Base-by-base conservation (phyloP, 92 coral and sea anemone genomes). In the Porites cylindrica region DNA sequence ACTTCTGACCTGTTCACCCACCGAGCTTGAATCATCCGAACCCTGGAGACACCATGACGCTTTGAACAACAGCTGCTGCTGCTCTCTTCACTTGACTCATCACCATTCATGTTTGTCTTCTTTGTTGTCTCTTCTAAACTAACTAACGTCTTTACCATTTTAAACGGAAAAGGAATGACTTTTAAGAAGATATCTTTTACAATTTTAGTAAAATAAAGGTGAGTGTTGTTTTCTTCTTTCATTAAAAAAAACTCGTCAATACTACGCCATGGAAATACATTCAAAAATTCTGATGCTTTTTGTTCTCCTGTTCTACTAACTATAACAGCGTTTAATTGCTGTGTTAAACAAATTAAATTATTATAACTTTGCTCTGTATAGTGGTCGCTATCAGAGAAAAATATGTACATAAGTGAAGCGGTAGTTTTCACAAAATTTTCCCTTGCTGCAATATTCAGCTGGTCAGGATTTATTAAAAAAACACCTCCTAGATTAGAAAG, bases 301-400 rank as follows among this genome's bases (percentile, higher is more conserved):
- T 29, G 32, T 77, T 60, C 81, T 20, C 81, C 81, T 53, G 69
- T 59, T 59, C 81, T 29, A 69, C 80, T 58, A 18, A 58, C 65
- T 21, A 76, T 20, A 20, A 76, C 80, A 1, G 67, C 80, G 7
- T 59, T 61, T 38, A 43, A 10, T 11, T 77, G 17, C 29, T 77
- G 69, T 9, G 12, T 9, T 29, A 77, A 7, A 26, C 10, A 61
- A 23, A 77, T 77, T 19, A 61, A 62, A 69, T 61, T 26, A 16
- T 10, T 51, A 61, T 77, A 16, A 54, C 60, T 10, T 26, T 20
- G 10, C 24, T 60, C 18, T 13, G 21, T 63, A 52, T 29, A 12
- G 21, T 75, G 47, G 12, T 10, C 1, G 60, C 60, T 14, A 0
- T 62, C 7, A 72, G 17, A 2, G 13, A 72, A 72, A 43, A 72